Percentiles rank a stretch among this genome's conserved stretches.
Conservation (phyloP, 1,140 invertebrate genomes). For the Muscidifurax raptorellus region DNA sequence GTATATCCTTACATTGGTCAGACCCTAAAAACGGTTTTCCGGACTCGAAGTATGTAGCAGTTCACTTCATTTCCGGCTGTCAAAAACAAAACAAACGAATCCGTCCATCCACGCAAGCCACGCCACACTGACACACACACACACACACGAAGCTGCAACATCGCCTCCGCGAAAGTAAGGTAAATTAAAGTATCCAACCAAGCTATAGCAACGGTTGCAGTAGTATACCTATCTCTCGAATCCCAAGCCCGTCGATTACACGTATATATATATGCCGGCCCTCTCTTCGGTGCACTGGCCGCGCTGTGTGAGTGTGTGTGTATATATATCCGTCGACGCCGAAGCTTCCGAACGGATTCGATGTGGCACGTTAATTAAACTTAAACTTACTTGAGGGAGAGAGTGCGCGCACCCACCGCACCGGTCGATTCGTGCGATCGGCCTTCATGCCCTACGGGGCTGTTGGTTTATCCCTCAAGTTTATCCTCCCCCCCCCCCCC, state of each 20-base stretch:
- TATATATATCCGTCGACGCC: constrained; percentile 44
- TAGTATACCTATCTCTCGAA: not conserved
- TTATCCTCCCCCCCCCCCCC: not conserved
- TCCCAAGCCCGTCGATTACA: constrained; percentile 14
- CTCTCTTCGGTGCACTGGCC: not conserved
- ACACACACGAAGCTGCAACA: too few relatives aligned
- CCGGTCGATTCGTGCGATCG: constrained; percentile 36
- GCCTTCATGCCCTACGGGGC: constrained; percentile 47
- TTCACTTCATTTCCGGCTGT: constrained; percentile 11
- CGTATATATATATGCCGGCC: too few relatives aligned
- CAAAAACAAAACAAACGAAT: constrained; percentile 39
- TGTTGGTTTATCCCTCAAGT: constrained; percentile 13
- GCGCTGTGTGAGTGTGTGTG: constrained; percentile 14
- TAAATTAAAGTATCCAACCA: constrained; percentile 49
- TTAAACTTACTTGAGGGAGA: constrained; percentile 63
- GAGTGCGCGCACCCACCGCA: not conserved
- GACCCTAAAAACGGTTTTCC: not conserved
- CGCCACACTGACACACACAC: not conserved
- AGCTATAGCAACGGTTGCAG: not conserved
- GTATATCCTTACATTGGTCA: too few relatives aligned
- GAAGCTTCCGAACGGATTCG: constrained; percentile 64
- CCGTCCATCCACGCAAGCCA: not conserved
- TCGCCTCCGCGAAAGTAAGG: constrained; percentile 10
- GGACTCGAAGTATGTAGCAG: not conserved
- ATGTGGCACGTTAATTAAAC: constrained; percentile 72